Percentiles rank a stretch among this genome's conserved stretches.
These are phyloP conservation scores for Drosophila picticornis DNA, from an alignment of 2,888 invertebrate species.

Conservation along the genomic window DNA sequence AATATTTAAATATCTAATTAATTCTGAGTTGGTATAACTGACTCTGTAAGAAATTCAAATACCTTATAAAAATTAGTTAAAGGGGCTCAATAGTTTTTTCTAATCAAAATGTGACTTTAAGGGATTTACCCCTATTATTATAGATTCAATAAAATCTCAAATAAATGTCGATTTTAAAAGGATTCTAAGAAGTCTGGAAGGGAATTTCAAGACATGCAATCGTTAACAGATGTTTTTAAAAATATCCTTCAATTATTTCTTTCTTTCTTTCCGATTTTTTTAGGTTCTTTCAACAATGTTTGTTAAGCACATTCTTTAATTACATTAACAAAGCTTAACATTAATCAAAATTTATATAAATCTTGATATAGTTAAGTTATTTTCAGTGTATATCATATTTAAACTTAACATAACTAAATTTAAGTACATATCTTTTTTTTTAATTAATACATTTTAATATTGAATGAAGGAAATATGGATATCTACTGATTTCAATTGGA, in stretches of 20 bases:
- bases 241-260: neutral
- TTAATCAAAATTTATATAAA: neutral
- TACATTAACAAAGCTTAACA: neutral
- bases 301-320: neutral
- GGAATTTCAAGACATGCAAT: neutral
- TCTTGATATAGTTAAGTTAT: neutral
- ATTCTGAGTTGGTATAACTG: neutral
- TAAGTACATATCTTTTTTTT: rapidly evolving
- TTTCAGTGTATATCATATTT: neutral
- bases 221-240: neutral
- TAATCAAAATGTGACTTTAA: neutral
- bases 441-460: neutral
- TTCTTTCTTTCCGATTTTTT: neutral
- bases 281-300: neutral
- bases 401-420: neutral
- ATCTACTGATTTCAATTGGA: neutral
- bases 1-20: neutral
- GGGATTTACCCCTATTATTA: neutral
- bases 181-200: rapidly evolving
- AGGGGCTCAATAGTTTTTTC: neutral
- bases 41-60: neutral
- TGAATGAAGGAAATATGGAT: neutral
- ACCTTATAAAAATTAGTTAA: neutral
- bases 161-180: neutral
- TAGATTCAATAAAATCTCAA: neutral